Conservation (phyloP, 1,140 invertebrate genomes). For the Micrasema minimum region DNA sequence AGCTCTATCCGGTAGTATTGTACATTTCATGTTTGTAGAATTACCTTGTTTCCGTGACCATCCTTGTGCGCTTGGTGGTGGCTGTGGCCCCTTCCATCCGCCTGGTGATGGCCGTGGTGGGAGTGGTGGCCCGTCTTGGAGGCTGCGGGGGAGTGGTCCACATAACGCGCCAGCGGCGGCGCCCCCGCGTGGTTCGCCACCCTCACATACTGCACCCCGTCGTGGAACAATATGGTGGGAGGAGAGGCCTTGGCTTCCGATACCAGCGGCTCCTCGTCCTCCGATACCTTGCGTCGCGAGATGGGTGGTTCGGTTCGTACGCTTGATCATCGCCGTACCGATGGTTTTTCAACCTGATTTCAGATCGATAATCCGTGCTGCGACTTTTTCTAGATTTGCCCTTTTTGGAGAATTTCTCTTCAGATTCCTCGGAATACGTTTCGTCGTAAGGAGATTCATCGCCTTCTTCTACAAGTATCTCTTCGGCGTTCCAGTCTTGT, state of each 20-base stretch:
- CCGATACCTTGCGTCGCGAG: conserved; percentile 60
- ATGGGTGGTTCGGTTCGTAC: conserved; percentile 51
- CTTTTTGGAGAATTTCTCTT: conserved; percentile 52
- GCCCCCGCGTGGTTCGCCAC: conserved; percentile 58
- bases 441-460: conserved; percentile 3
- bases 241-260: conserved; percentile 55
- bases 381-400: conserved; percentile 50
- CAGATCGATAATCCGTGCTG: conserved; percentile 1
- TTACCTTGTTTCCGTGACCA: conserved; percentile 42
- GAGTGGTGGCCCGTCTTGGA: conserved; percentile 23
- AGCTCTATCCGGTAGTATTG: too few species aligned
- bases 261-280: conserved; percentile 58
- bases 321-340: conserved; percentile 55
- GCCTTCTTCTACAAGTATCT: conserved; percentile 57
- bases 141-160: conserved; percentile 32
- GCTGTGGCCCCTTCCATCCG: conserved; percentile 28
- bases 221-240: conserved; percentile 33
- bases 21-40: background rate
- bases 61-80: conserved; percentile 14
- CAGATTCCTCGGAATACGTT: conserved; percentile 2
- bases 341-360: conserved; percentile 57
- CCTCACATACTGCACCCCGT: conserved; percentile 44
- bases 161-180: conserved; percentile 56
- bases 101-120: conserved; percentile 27
- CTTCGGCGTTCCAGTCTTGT: conserved; percentile 59